Evolutionary conservation across 2,797 vertebrate genomes (phyloP).

Genomic region (Nasua narica): DNA sequence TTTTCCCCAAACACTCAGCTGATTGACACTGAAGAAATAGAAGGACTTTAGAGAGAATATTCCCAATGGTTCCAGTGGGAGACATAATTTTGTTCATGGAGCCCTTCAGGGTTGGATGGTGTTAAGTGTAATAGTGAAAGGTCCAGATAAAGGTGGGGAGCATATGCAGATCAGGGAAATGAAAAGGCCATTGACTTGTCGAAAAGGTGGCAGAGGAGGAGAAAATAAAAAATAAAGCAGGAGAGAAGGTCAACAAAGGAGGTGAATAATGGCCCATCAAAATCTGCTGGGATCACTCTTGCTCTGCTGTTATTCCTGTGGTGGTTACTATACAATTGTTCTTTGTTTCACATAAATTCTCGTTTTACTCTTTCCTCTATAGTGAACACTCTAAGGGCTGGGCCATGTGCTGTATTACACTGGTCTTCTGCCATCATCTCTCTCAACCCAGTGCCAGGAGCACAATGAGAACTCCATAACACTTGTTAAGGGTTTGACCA

Average conservation of each 20-base stretch:
- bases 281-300: rapidly evolving
- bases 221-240: background rate
- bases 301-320: background rate
- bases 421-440: background rate
- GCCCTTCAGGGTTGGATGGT: background rate
- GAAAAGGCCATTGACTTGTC: background rate
- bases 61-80: background rate
- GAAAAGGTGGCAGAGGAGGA: background rate
- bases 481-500: background rate
- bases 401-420: background rate
- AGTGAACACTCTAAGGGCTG: background rate
- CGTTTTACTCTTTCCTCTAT: background rate
- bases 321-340: background rate
- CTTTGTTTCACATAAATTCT: background rate
- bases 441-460: background rate
- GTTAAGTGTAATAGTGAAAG: background rate
- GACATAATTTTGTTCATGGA: background rate
- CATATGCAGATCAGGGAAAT: background rate
- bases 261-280: background rate
- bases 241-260: too few species aligned
- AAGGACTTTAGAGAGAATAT: background rate
- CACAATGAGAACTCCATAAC: background rate
- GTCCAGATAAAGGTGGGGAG: background rate
- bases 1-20: background rate
- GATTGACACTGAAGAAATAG: background rate